Evolutionary conservation across 2,113 vertebrate genomes (phyloP), one percentile per base, ranked within the genome.

Genomic region (Bubo blakistoni): DNA sequence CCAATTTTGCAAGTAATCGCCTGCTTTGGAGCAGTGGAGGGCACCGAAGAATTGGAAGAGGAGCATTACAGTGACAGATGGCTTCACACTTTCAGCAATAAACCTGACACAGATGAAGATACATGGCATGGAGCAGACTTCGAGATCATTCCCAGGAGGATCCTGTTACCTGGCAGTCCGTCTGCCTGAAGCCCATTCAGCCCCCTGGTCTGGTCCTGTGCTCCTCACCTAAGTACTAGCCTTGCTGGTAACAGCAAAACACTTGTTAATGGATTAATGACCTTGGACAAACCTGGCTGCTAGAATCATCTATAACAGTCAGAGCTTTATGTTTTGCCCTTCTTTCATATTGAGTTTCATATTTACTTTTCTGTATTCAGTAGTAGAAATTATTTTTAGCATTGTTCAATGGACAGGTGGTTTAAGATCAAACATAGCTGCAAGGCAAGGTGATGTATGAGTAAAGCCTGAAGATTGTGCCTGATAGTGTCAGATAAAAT

Each of bases 71-170:
- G 49, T 92, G 80, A 95, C 94, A 96, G 74, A 95, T 94, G 90
- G 72, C 70, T 78, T 85, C 13, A 5, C 36, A 86, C 89, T 86
- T 93, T 57, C 92, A 94, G 85, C 87, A 92, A 96, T 96, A 95
- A 97, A 80, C 26, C 34, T 95, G 96, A 96, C 91, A 80, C 6
- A 52, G 93, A 93, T 96, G 78, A 96, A 95, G 96, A 95, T 83
- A 44, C 54, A 95, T 91, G 76, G 29, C 72, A 80, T 0, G 13
- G 66, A 93, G 40, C 61, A 86, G 73, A 47, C 34, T 82, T 80
- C 0, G 2, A 21, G 81, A 81, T 58, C 49, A 76, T 86, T 92
- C 92, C 81, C 66, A 4, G 67, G 66, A 84, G 77, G 34, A 46
- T 88, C 42, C 51, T 62, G 20, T 81, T 94, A 77, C 82, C 80